phyloP scores from a whole-genome alignment of 2,113 vertebrate genomes.

The Eulacestoma nigropectus region DNA sequence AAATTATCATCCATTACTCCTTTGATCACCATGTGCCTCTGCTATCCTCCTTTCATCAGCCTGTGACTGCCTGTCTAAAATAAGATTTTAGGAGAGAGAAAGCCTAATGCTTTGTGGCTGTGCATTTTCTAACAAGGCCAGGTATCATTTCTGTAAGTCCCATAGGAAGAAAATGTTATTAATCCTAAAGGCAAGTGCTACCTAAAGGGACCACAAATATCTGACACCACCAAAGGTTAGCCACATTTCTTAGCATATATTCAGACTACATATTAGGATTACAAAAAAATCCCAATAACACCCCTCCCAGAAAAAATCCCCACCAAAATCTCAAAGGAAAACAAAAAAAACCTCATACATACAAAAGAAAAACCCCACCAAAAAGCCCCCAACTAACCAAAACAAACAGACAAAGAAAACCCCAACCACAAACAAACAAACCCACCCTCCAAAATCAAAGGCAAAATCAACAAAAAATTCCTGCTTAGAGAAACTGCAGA shows the following conservation, averaged over 20 bases:
- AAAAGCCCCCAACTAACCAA: background rate
- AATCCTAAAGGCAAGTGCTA: background rate
- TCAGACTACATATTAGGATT: background rate
- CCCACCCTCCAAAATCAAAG: background rate
- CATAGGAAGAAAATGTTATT: background rate
- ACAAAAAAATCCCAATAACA: background rate
- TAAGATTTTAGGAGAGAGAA: background rate
- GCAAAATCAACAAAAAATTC: background rate
- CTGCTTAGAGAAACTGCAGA: background rate
- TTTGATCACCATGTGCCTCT: background rate
- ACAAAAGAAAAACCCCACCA: background rate
- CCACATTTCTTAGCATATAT: background rate
- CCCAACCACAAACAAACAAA: background rate
- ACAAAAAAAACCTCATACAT: background rate
- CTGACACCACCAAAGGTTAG: background rate
- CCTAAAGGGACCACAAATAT: background rate
- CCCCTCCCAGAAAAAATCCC: rapidly evolving
- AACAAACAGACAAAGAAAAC: rapidly evolving
- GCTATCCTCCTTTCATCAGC: background rate
- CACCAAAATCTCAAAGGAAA: background rate
- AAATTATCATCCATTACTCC: background rate
- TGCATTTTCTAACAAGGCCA: background rate
- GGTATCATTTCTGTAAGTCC: background rate
- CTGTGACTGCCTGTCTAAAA: background rate
- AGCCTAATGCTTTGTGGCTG: background rate